These are phyloP conservation scores for Panorpa germanica DNA, from an alignment of 2,888 invertebrate species.

Conservation along the genomic window DNA sequence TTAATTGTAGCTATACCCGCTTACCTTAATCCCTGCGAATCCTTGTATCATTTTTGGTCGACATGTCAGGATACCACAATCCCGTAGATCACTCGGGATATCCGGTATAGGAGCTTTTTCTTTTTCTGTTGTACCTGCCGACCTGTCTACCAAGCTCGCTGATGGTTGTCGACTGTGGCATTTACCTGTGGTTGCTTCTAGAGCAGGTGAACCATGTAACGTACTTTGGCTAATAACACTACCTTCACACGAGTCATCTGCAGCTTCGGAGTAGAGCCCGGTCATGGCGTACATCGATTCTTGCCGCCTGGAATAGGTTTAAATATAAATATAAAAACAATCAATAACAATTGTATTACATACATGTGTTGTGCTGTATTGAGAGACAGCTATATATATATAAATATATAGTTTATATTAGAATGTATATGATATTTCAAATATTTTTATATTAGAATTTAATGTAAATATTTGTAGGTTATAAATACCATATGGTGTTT, in stretches of 20 bases:
- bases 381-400: too few species aligned
- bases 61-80: slow-evolving; percentile 77
- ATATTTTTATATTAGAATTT: too few species aligned
- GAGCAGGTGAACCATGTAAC: too few species aligned
- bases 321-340: too few species aligned
- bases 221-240: too few species aligned
- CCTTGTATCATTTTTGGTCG: slow-evolving; percentile 70
- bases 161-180: slow-evolving; percentile 73
- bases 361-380: too few species aligned
- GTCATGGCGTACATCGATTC: slow-evolving; percentile 84
- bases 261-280: slow-evolving; percentile 59
- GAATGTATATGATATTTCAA: too few species aligned
- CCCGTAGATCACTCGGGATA: slow-evolving; percentile 53
- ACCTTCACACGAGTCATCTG: slow-evolving; percentile 34
- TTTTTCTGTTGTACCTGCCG: slow-evolving; percentile 24
- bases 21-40: slow-evolving; percentile 77
- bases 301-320: slow-evolving; percentile 37
- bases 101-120: slow-evolving; percentile 38
- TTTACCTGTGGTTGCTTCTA: slow-evolving; percentile 30
- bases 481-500: too few species aligned
- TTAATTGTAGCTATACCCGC: slow-evolving; percentile 13
- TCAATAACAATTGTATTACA: too few species aligned
- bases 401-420: too few species aligned
- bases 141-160: slow-evolving; percentile 51
- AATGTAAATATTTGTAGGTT: too few species aligned